Evolutionary conservation across 2,888 invertebrate species (phyloP).

Genomic region (Epicampocera succincta): DNA sequence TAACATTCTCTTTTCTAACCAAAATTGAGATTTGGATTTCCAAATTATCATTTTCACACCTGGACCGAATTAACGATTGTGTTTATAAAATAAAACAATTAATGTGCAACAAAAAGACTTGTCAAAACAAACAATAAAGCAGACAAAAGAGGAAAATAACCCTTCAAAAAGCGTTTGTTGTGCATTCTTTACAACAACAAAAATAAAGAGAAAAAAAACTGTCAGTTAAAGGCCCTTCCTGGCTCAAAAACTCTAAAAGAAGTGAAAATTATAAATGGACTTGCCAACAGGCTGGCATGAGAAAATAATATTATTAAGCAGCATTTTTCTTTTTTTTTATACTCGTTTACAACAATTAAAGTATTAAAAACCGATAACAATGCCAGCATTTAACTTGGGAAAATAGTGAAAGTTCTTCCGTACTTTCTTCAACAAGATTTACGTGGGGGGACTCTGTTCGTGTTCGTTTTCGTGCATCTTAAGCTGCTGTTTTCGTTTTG

Average conservation of each 20-base stretch:
- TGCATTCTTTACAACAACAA: conserved; percentile 17
- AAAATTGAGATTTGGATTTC: neutral
- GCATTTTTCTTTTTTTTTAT: too few species aligned
- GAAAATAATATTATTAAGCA: conserved; percentile 45
- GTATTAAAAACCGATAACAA: conserved; percentile 56
- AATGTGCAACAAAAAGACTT: conserved; percentile 63
- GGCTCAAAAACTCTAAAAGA: conserved; percentile 16
- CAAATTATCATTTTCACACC: conserved; percentile 59
- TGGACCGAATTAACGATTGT: conserved; percentile 55
- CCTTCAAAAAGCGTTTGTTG: conserved; percentile 1
- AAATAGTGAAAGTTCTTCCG: conserved; percentile 70
- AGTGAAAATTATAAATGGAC: conserved; percentile 19
- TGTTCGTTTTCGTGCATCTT: conserved; percentile 49
- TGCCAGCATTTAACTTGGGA: conserved; percentile 46
- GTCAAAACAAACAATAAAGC: conserved; percentile 72
- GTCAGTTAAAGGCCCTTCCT: conserved; percentile 51
- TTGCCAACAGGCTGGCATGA: conserved; percentile 18
- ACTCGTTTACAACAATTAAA: conserved; percentile 56
- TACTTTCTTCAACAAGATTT: conserved; percentile 10
- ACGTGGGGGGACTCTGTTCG: conserved; percentile 51
- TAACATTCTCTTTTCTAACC: too few species aligned
- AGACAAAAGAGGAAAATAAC: conserved; percentile 48
- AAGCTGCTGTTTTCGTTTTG: conserved; percentile 61
- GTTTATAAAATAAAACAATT: conserved; percentile 56
- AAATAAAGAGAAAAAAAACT: conserved; percentile 5